These are phyloP conservation scores for Coreius guichenoti DNA, from an alignment of 2,797 vertebrate species.

Conservation along the genomic window DNA sequence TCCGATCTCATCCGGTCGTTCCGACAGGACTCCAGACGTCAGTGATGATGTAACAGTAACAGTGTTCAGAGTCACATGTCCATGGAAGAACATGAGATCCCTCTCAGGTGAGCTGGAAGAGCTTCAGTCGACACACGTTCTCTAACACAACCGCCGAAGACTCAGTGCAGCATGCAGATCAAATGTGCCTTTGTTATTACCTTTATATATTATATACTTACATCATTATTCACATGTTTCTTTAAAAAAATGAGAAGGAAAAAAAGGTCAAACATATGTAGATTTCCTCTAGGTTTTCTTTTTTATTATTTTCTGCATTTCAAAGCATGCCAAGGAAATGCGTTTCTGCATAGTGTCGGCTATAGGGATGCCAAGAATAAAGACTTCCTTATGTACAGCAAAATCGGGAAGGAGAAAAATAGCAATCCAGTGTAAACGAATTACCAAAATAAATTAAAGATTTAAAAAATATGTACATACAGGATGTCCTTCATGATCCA, in stretches of 20 bases:
- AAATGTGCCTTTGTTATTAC: conserved; percentile 66
- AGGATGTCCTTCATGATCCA: not conserved
- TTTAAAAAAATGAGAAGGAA: conserved; percentile 63
- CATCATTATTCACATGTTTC: conserved; percentile 66
- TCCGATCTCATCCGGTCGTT: conserved; percentile 39
- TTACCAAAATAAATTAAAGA: conserved; percentile 63
- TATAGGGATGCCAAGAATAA: conserved; percentile 79
- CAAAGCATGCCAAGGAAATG: conserved; percentile 83
- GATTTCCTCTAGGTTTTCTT: conserved; percentile 74
- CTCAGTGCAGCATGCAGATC: conserved; percentile 83
- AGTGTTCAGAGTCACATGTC: conserved; percentile 56
- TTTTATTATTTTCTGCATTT: conserved; percentile 77
- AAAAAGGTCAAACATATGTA: conserved; percentile 60
- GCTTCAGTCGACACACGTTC: conserved; percentile 60
- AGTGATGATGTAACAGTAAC: conserved; percentile 68
- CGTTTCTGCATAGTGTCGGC: conserved; percentile 85
- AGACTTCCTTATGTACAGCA: conserved; percentile 76
- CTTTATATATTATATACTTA: conserved; percentile 56
- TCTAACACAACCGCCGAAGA: conserved; percentile 63
- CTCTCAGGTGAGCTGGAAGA: no score
- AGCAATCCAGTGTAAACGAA: conserved; percentile 77
- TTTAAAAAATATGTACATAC: conserved; percentile 57
- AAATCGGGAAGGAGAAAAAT: conserved; percentile 62
- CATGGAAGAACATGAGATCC: conserved; percentile 70
- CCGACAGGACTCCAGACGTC: conserved; percentile 41